Conservation (phyloP, 2,888 invertebrate genomes). For the Synergus umbraculus region DNA sequence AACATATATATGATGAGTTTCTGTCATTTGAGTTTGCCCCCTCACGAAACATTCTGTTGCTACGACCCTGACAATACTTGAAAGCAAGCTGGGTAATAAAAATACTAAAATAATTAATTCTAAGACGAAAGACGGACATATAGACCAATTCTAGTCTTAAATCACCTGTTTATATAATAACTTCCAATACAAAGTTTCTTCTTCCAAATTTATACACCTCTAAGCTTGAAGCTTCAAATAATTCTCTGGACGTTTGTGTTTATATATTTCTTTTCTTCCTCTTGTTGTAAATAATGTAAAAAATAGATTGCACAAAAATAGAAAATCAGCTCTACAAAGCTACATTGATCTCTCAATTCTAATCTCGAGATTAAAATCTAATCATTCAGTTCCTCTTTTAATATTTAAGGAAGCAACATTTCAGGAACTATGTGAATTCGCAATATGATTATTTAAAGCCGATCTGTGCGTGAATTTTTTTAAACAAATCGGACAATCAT, state of each 20-base stretch:
- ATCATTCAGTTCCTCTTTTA: not conserved
- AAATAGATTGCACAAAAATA: slow-evolving; percentile 33
- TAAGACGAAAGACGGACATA: not conserved
- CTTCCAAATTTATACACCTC: not conserved
- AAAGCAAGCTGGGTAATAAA: too few relatives aligned
- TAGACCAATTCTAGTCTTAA: not conserved
- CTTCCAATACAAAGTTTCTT: not conserved
- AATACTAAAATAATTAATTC: not conserved
- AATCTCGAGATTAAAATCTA: not conserved
- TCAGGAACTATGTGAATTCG: slow-evolving; percentile 71
- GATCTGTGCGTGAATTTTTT: slow-evolving; percentile 72
- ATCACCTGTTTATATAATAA: not conserved
- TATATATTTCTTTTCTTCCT: not conserved
- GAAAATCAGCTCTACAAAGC: not conserved
- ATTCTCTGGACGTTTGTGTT: not conserved
- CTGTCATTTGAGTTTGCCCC: too few relatives aligned
- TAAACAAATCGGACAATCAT: slow-evolving; percentile 71
- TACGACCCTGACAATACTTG: too few relatives aligned
- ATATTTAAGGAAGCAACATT: not conserved
- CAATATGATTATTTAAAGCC: slow-evolving; percentile 69
- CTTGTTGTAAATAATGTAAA: slow-evolving; percentile 10
- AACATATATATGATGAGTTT: too few relatives aligned
- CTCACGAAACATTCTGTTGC: too few relatives aligned
- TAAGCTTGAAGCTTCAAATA: not conserved
- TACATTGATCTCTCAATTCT: not conserved